phyloP scores from a whole-genome alignment of 1,140 invertebrate genomes.

The Macrobrachium nipponense region DNA sequence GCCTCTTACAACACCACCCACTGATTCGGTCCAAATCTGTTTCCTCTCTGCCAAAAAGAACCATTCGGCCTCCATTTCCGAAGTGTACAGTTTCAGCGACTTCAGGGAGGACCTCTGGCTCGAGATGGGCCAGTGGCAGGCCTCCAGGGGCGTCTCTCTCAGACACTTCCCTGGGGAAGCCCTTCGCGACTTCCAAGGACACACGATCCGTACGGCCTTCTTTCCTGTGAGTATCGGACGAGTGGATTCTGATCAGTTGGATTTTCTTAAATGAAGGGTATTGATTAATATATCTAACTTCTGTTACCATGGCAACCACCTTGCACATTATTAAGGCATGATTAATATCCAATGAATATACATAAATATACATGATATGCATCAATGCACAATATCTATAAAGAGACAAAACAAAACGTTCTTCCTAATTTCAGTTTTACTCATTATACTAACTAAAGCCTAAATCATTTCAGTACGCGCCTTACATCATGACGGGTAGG shows the following conservation, averaged over 20 bases:
- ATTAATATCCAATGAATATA: too few species aligned
- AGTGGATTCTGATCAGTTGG: too few species aligned
- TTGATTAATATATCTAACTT: neutral
- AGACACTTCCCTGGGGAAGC: neutral
- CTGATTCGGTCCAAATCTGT: too few species aligned
- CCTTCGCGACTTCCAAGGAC: constrained; percentile 1
- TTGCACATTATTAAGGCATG: neutral
- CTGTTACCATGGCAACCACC: neutral
- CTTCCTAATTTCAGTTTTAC: neutral
- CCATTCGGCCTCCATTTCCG: neutral
- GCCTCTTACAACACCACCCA: too few species aligned
- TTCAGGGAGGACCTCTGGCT: neutral
- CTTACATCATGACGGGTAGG: neutral
- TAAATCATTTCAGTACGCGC: neutral
- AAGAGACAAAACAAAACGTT: neutral
- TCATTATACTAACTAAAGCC: neutral
- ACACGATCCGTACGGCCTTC: neutral
- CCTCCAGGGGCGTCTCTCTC: neutral
- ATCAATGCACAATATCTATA: neutral
- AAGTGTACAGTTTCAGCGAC: constrained; percentile 3
- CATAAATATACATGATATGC: too few species aligned
- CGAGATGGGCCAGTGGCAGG: neutral
- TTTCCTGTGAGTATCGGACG: neutral
- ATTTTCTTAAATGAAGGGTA: neutral
- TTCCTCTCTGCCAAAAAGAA: too few species aligned